These are phyloP conservation scores for Gila robusta DNA, from an alignment of 2,797 vertebrate genomes.

Conservation along the genomic window DNA sequence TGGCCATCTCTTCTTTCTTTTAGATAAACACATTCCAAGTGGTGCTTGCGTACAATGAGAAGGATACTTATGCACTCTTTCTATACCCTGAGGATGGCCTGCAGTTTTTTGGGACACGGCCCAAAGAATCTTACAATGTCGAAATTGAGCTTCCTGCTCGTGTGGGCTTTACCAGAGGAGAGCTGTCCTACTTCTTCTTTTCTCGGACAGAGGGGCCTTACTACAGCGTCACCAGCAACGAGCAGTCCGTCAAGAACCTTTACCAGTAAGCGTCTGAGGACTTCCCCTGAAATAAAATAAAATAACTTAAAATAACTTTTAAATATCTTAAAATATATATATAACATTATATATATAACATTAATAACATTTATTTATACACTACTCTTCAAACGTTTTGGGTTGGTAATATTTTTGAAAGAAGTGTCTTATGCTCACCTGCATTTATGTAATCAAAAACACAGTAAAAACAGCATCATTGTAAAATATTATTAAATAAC, in stretches of 20 bases:
- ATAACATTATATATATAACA: too few species aligned
- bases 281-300: not conserved
- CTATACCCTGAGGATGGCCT: slow-evolving; percentile 90
- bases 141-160: slow-evolving; percentile 91
- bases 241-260: slow-evolving; percentile 85
- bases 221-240: slow-evolving; percentile 86
- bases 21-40: slow-evolving; percentile 96
- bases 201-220: slow-evolving; percentile 83
- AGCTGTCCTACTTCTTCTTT: slow-evolving; percentile 76
- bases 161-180: slow-evolving; percentile 93
- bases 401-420: too few species aligned
- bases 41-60: slow-evolving; percentile 87
- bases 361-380: not conserved
- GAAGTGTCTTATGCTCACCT: not conserved
- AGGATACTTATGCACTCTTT: slow-evolving; percentile 88
- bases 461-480: not conserved
- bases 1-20: slow-evolving; percentile 25
- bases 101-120: slow-evolving; percentile 90
- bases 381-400: not conserved
- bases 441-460: not conserved
- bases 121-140: slow-evolving; percentile 93
- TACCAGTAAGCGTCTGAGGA: slow-evolving; percentile 54
- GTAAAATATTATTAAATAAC: not conserved
- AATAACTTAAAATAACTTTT: too few species aligned
- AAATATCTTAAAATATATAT: too few species aligned